Evolutionary conservation across 2,888 invertebrate genomes (phyloP).

Genomic region (Hypercompe scribonia): DNA sequence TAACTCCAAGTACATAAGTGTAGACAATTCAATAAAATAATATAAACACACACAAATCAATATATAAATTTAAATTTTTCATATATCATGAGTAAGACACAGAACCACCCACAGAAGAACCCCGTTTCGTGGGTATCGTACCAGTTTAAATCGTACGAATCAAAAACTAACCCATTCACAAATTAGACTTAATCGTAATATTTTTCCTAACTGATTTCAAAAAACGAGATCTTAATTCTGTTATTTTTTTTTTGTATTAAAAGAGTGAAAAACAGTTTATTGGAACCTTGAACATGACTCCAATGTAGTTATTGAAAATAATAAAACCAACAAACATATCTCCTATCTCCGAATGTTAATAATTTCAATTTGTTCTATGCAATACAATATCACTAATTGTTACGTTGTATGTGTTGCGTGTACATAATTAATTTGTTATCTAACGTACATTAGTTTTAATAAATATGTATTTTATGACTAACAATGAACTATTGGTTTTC

Average conservation of each 20-base stretch:
- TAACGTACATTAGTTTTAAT: slow-evolving; percentile 28
- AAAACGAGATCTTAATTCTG: not conserved
- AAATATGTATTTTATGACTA: not conserved
- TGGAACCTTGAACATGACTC: too few species aligned
- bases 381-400: not conserved
- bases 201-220: not conserved
- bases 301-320: not conserved
- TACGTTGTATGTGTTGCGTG: not conserved
- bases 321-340: not conserved
- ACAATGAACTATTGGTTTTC: not conserved
- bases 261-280: too few species aligned
- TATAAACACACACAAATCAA: too few species aligned
- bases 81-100: too few species aligned
- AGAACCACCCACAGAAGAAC: too few species aligned
- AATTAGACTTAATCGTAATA: not conserved
- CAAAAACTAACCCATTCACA: not conserved
- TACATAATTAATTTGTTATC: not conserved
- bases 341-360: not conserved
- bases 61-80: too few species aligned
- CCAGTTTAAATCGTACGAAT: too few species aligned
- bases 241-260: too few species aligned
- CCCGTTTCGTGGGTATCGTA: too few species aligned
- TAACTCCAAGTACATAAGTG: too few species aligned
- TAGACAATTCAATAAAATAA: too few species aligned
- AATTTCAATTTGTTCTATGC: not conserved